Evolutionary conservation across 2,888 invertebrate species (phyloP).

Genomic region (Sinhomidia bicolor): DNA sequence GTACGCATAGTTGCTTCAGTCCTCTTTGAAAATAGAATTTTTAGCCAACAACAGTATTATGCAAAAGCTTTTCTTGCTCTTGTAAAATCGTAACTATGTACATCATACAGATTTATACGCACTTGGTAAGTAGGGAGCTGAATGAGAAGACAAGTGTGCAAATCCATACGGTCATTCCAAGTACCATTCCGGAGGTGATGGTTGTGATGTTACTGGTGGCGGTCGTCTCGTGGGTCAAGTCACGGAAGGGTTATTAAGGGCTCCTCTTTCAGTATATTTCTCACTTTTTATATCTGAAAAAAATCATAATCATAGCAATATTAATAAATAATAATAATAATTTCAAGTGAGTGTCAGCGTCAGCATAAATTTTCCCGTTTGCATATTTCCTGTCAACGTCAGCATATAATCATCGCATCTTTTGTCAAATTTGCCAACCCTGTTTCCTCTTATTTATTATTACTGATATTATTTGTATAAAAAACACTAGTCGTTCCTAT

Average conservation of each 20-base stretch:
- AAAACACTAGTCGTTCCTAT: neutral
- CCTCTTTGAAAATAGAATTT: no score
- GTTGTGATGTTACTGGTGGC: neutral
- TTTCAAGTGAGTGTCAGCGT: neutral
- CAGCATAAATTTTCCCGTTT: neutral
- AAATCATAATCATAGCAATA: no score
- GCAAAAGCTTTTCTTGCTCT: no score
- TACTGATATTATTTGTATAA: no score
- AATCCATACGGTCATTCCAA: slow-evolving; percentile 45
- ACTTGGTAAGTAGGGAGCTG: slow-evolving; percentile 44
- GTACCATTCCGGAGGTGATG: slow-evolving; percentile 35
- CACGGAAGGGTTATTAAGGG: slow-evolving; percentile 18
- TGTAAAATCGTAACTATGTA: no score
- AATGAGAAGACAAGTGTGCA: slow-evolving; percentile 47
- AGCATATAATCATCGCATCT: neutral
- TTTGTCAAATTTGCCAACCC: neutral
- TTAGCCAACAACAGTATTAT: no score
- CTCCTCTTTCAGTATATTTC: neutral
- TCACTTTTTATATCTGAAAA: slow-evolving; percentile 19
- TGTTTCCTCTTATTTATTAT: no score
- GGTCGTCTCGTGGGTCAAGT: neutral
- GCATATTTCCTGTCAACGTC: neutral
- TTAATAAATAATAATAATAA: neutral
- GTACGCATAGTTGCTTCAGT: no score
- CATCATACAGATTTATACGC: no score